Evolutionary conservation across 2,888 invertebrate species (phyloP).

Genomic region (Rambutsinella grinnellia): DNA sequence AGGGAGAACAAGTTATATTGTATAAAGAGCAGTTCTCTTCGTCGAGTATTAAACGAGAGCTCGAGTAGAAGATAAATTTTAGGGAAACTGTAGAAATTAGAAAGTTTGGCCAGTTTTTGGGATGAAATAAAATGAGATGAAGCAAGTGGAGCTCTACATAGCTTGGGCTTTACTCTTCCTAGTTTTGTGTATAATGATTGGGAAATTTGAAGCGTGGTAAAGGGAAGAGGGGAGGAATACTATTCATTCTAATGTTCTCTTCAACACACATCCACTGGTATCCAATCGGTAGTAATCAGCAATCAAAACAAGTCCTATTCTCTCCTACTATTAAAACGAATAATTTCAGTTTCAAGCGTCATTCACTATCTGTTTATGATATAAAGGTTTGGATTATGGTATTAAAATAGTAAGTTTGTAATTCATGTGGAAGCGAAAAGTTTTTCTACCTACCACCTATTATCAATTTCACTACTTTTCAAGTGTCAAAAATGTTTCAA

Average conservation of each 20-base stretch:
- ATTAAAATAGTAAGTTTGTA: too few relatives aligned
- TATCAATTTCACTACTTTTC: too few relatives aligned
- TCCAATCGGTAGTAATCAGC: conserved; percentile 61
- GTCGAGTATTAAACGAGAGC: conserved; percentile 49
- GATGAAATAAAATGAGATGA: conserved; percentile 58
- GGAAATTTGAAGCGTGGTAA: conserved; percentile 42
- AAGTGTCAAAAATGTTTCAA: too few relatives aligned
- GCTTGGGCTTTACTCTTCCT: conserved; percentile 24
- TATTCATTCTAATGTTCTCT: conserved; percentile 37
- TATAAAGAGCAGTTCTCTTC: conserved; percentile 1
- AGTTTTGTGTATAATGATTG: conserved; percentile 43
- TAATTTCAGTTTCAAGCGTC: neutral
- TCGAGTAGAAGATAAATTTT: conserved; percentile 58
- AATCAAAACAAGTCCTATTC: conserved; percentile 58
- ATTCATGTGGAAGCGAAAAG: too few relatives aligned
- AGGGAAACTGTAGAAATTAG: conserved; percentile 63
- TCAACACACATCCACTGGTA: conserved; percentile 43
- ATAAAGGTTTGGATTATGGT: too few relatives aligned
- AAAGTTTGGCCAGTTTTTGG: conserved; percentile 62
- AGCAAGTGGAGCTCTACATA: conserved; percentile 16
- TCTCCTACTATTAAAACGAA: conserved; percentile 8
- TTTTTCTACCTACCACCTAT: too few relatives aligned
- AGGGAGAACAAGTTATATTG: conserved; percentile 6
- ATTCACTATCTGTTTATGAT: too few relatives aligned
- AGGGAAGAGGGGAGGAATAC: conserved; percentile 20